Conservation (phyloP, 1,140 invertebrate species). For the Macrobrachium rosenbergii region DNA sequence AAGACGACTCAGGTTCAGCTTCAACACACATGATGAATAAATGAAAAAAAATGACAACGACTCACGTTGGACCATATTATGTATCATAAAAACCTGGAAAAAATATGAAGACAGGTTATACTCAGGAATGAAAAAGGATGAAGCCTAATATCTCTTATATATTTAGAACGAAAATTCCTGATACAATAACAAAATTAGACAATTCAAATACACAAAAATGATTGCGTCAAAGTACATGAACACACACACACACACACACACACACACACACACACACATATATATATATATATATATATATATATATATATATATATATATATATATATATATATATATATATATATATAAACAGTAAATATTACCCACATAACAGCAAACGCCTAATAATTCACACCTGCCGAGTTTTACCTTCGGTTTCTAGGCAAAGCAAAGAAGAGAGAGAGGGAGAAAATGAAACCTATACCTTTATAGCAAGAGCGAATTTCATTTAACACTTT, state of each 20-base stretch:
- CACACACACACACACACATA: neutral
- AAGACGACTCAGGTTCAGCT: too few relatives aligned
- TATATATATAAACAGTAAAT: too few relatives aligned
- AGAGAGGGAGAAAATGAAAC: neutral
- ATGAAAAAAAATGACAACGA: too few relatives aligned
- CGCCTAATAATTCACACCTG: too few relatives aligned
- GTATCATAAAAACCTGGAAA: too few relatives aligned
- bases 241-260: too few relatives aligned
- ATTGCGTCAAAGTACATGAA: neutral
- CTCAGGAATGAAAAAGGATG: neutral
- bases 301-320: neutral
- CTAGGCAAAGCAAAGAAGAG: neutral
- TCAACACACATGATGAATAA: too few relatives aligned
- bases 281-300: neutral
- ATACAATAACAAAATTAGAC: neutral
- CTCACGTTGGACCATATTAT: too few relatives aligned
- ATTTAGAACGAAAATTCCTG: neutral
- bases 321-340: neutral
- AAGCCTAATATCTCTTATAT: too few relatives aligned
- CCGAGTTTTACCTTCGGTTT: too few relatives aligned
- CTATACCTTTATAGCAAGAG: neutral
- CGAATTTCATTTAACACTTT: neutral
- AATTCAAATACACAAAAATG: neutral
- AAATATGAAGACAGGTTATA: too few relatives aligned
- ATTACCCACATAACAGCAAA: too few relatives aligned